Base-by-base conservation (phyloP, 2,888 invertebrate genomes). In the Idaea straminata region DNA sequence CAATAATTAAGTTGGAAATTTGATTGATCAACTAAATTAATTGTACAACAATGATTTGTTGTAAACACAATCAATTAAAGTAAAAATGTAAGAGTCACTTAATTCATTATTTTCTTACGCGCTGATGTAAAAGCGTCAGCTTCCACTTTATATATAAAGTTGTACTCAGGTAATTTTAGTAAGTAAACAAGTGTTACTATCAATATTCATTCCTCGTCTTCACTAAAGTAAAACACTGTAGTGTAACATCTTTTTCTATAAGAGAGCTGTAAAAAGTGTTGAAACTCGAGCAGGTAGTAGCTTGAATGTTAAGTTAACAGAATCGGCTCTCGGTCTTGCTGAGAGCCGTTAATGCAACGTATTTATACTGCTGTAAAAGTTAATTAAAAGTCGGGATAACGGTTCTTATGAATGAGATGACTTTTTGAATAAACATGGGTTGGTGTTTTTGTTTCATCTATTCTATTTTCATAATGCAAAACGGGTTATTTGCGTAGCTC, bases 401-500 rank as follows among this genome's bases (percentile, higher is more conserved):
- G 69, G 73, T 70, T 75, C 73, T 77, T 77, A 75, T 74, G 76
- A 76, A 80, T 72, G 77, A 75, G 72, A 70, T 73, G 69, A 74
- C 75, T 74, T 77, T 83, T 82, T 76, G 69, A 79, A 78, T 78
- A 78, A 81, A 80, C 79, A 77, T 77, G 67, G 75, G 73, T 72
- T 69, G 69, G 69, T 81, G 78, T 84, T 84, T 84, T 83, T 83
- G 81, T 83, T 83, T 79, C 78, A 81, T 81, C 79, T 75, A 74
- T 78, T 83, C 81, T 85, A 83, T 88, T 88, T 88, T 84, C 84
- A 84, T 86, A 85, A 86, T 85, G 83, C 85, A 81, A 84, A 85
- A 84, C 81, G 80, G 83, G 83, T 81, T 89, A 86, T 89, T 89
- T 88, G 83, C 85, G 76, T 77, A 81, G 81, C 85, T 83, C 85